Conservation (phyloP, 2,797 vertebrate species). For the Gadopsis bispinosus region DNA sequence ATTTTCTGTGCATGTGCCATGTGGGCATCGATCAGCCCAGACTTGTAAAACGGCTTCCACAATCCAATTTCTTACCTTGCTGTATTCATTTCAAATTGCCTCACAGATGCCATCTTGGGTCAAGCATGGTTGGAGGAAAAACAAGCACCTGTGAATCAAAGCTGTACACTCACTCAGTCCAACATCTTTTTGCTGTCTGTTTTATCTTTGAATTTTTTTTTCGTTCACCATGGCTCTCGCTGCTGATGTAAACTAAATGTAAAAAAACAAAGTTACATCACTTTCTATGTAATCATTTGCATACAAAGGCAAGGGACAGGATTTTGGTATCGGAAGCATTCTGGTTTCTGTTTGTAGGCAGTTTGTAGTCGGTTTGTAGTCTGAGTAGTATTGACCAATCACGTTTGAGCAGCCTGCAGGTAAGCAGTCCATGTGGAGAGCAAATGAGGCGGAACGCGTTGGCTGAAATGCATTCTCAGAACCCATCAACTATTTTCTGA, state of each 20-base stretch:
- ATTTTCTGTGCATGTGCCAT: conserved; percentile 59
- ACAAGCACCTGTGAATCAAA: conserved; percentile 36
- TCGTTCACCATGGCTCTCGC: neutral
- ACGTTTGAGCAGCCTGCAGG: too few relatives aligned
- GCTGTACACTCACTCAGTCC: conserved; percentile 4
- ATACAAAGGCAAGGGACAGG: too few relatives aligned
- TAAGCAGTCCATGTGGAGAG: too few relatives aligned
- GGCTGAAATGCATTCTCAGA: too few relatives aligned
- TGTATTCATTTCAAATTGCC: conserved; percentile 59
- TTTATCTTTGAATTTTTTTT: too few relatives aligned
- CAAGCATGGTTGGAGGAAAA: conserved; percentile 36
- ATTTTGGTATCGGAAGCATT: too few relatives aligned
- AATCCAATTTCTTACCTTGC: conserved; percentile 63
- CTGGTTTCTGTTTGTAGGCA: too few relatives aligned
- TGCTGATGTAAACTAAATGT: neutral
- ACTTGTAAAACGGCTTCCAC: conserved; percentile 75
- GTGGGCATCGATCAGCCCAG: conserved; percentile 73
- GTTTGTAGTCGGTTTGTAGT: too few relatives aligned
- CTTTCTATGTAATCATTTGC: neutral
- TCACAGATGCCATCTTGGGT: conserved; percentile 56
- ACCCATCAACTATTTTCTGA: too few relatives aligned
- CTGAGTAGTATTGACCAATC: too few relatives aligned
- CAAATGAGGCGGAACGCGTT: too few relatives aligned
- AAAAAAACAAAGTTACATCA: neutral
- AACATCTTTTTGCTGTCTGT: neutral